These are phyloP conservation scores for Pseudopipra pipra DNA, from an alignment of 2,113 vertebrate species.

Conservation along the genomic window DNA sequence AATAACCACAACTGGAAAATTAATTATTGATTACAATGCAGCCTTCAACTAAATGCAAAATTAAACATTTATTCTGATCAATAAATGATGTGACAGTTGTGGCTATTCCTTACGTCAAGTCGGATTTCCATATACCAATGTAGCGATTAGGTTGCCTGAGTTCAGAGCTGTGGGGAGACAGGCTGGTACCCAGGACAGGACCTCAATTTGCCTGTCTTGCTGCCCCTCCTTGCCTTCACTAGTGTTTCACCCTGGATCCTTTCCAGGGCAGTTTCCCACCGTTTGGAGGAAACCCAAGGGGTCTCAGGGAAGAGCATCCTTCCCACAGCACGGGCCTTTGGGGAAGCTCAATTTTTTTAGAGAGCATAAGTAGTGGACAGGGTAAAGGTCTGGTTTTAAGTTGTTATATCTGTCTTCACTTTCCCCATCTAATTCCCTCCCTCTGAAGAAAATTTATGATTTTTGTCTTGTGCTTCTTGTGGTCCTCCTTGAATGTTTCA, in stretches of 20 bases:
- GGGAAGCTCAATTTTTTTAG: neutral
- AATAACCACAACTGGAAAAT: slow-evolving; percentile 32
- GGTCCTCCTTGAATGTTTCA: neutral
- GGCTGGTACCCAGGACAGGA: neutral
- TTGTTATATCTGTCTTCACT: neutral
- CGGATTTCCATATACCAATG: neutral
- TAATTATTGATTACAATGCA: neutral
- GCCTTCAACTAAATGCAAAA: slow-evolving; percentile 40
- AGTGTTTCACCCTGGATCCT: neutral
- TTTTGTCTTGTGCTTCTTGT: neutral
- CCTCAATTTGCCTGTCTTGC: neutral
- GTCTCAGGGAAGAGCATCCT: neutral
- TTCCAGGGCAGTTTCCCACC: neutral
- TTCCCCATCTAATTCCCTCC: neutral
- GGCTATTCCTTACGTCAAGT: neutral
- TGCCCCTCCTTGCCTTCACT: neutral
- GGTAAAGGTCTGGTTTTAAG: neutral
- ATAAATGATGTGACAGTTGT: slow-evolving; percentile 31
- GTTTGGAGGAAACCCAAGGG: neutral
- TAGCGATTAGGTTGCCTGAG: neutral
- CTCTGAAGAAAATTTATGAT: neutral
- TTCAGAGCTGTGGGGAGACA: neutral
- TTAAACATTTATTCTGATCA: slow-evolving; percentile 59
- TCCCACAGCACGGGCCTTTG: rapidly evolving
- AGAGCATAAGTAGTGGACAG: rapidly evolving